Evolutionary conservation across 2,888 invertebrate genomes (phyloP), one percentile per base, ranked within the genome.

Genomic region (Cosmia trapezina): DNA sequence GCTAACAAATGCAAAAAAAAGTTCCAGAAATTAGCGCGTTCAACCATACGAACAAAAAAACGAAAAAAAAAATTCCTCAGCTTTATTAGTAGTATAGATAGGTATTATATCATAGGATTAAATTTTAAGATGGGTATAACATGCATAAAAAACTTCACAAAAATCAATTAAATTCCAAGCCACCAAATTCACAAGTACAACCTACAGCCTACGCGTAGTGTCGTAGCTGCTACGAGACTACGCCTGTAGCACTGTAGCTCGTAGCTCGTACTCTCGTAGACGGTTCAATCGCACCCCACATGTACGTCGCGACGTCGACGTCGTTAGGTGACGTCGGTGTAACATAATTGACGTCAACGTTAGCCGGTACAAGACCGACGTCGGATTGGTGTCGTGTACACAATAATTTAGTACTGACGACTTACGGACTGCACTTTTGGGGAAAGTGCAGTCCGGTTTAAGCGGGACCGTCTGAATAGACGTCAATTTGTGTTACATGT

Each of bases 161-260:
- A 56, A 22, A 6, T 49, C 19, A 1, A 33, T 57, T 5, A 8
- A 11, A 47, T 14, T 2, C 4, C 4, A 37, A 14, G 12, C 4
- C 8, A 14, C 37, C 0, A 47, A 12, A 53, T 53, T 49, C 7
- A 2, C n/a, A n/a, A 49, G 37, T 8, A 37, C 28, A 33, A 43
- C 49, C n/a, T 19, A 37, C 28, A 33, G 47, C 49, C n/a, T 19
- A 37, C 76, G 73, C 70, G 71, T 67, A 74, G 66, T 71, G 3
- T 73, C 82, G 85, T 85, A 85, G 86, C 75, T 43, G 76, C 85
- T 84, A 86, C 80, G 81, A 72, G 17, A 37, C 73, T 83, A 74
- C 81, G 69, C 45, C 59, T 78, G 80, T 84, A 84, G 79, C 86
- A 33, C 9, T 74, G 78, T 72, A 80, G 80, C 60, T n/a, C 78